Base-by-base conservation (phyloP, 2,797 vertebrate genomes). In the Eulemur mongoz region DNA sequence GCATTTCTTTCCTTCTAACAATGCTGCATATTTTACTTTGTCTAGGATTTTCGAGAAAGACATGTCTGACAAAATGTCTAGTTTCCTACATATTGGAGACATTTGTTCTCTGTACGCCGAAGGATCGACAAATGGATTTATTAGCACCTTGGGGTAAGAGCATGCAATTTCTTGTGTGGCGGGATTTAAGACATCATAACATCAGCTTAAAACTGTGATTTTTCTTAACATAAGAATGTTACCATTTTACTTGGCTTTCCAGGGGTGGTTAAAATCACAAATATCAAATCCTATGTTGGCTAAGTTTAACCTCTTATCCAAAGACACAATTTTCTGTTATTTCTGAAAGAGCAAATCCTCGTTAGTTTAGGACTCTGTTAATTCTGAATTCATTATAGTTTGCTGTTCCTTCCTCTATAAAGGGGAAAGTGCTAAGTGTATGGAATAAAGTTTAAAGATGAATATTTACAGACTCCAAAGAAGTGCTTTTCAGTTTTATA, bases 61-160 rank as follows among this genome's bases (percentile, higher is more conserved):
- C 98, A 99, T 99, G 99, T 99, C 99, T 27, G 99, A 99, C 98
- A 99, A 99, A 99, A 99, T 99, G 99, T 99, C 99, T 95, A 99
- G 99, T 98, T 99, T 99, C 98, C 99, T 99, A 97, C 99, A 99
- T 96, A 99, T 99, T 75, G 99, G 99, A 98, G 99, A 99, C 99
- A 99, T 99, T 97, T 99, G 99, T 98, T 99, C 99, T 98, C 99
- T 99, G 92, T 99, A 99, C 97, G 99, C 99, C 2, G 99, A 99
- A 97, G 99, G 99, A 89, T 99, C 99, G 96, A 99, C 99, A 90
- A 99, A 99, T 98, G 99, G 99, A 98, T 99, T 99, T 98, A 99
- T 99, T 98, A 99, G 99, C 99, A 99, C 99, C 96, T 98, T 99
- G 98, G 99, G 99, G 99, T 99, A 99, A 99, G 99, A 97, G 30